Percentiles rank a stretch among this genome's conserved stretches.
Conservation (phyloP, 2,113 vertebrate genomes). For the Peromyscus leucopus region DNA sequence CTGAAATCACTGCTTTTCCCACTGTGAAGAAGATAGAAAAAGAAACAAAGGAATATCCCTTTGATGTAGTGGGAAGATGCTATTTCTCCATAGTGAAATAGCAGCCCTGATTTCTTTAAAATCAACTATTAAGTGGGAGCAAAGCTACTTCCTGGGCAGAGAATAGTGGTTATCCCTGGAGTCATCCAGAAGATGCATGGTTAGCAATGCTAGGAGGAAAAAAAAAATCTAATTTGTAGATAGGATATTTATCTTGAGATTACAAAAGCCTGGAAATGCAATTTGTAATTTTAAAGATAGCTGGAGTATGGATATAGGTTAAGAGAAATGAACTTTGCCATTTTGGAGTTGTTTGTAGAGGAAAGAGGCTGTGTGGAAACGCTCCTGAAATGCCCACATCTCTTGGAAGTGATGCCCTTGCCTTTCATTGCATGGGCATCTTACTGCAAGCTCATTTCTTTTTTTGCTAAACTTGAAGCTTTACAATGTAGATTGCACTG, state of each 20-base stretch:
- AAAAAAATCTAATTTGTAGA: conserved; percentile 65
- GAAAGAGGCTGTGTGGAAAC: conserved; percentile 45
- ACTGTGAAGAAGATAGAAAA: conserved; percentile 76
- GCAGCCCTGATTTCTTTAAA: conserved; percentile 72
- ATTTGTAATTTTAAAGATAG: conserved; percentile 71
- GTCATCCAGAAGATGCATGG: conserved; percentile 70
- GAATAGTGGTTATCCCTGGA: conserved; percentile 63
- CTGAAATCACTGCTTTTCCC: conserved; percentile 54
- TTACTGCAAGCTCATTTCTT: conserved; percentile 73
- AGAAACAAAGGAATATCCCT: conserved; percentile 68
- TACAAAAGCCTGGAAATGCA: conserved; percentile 63
- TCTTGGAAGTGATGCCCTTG: conserved; percentile 68
- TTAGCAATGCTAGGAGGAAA: conserved; percentile 56
- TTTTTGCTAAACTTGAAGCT: conserved; percentile 78
- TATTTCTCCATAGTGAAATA: conserved; percentile 70
- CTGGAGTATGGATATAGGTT: conserved; percentile 49
- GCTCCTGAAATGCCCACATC: conserved; percentile 10
- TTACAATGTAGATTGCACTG: conserved; percentile 73
- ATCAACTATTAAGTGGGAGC: conserved; percentile 62
- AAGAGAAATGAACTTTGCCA: conserved; percentile 70
- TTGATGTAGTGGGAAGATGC: conserved; percentile 65
- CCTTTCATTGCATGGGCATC: conserved; percentile 63
- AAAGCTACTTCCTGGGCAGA: conserved; percentile 55
- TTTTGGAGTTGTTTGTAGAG: conserved; percentile 51
- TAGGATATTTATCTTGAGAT: conserved; percentile 78